phyloP scores from a whole-genome alignment of 2,113 vertebrate genomes.

The Collichthys lucidus region DNA sequence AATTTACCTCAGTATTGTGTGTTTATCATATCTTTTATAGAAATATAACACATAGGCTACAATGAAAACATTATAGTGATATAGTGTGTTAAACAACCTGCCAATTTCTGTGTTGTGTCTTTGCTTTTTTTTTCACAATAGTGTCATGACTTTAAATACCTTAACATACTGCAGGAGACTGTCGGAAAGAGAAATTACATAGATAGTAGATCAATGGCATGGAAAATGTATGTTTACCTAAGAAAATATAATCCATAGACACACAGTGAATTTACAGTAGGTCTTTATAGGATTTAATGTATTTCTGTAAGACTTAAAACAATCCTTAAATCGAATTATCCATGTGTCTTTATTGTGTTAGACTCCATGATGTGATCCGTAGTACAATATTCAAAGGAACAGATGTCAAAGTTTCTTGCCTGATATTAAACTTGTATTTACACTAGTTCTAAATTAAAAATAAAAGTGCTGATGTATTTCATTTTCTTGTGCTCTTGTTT shows the following conservation, averaged over 20 bases:
- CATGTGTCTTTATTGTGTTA: neutral
- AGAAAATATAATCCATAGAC: constrained; percentile 14
- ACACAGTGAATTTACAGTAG: neutral
- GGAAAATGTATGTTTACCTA: constrained; percentile 2
- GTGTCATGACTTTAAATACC: neutral
- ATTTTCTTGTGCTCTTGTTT: constrained; percentile 11
- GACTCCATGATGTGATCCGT: neutral
- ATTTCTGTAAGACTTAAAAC: neutral
- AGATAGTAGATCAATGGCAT: constrained; percentile 9
- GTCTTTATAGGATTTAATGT: constrained; percentile 4
- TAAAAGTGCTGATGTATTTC: constrained; percentile 13
- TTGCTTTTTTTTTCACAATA: neutral
- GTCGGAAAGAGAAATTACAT: neutral
- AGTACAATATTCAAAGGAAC: neutral
- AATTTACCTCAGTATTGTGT: constrained; percentile 14
- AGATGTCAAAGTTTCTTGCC: neutral
- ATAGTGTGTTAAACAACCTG: no score
- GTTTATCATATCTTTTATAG: constrained; percentile 20
- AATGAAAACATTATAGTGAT: constrained; percentile 6
- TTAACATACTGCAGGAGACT: neutral
- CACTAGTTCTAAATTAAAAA: constrained; percentile 40
- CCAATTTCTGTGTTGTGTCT: neutral
- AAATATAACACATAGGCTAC: neutral
- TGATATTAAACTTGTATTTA: constrained; percentile 31
- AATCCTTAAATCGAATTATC: neutral